Percentiles rank a stretch among this genome's conserved stretches.
Conservation (phyloP, 2,113 vertebrate genomes). For the Odocoileus hemionus region DNA sequence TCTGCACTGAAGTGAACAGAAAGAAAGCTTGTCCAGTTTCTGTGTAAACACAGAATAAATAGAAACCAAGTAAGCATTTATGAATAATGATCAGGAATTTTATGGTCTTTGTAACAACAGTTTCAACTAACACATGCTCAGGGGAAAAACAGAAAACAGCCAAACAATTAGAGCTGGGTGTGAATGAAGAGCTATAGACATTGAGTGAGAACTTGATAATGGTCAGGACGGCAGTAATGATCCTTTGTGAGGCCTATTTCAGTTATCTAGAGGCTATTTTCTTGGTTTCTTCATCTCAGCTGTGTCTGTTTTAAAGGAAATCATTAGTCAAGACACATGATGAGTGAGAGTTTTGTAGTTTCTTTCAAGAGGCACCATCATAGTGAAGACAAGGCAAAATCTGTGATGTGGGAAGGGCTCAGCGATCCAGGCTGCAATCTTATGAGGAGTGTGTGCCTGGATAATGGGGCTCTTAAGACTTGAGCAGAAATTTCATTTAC, state of each 20-base stretch:
- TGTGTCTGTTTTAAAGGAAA: background rate
- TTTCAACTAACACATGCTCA: background rate
- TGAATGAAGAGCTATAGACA: background rate
- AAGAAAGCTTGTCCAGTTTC: background rate
- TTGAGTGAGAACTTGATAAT: background rate
- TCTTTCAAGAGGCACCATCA: background rate
- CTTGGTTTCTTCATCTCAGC: background rate
- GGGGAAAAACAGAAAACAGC: background rate
- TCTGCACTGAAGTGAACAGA: background rate
- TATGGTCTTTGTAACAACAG: background rate
- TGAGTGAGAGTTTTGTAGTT: background rate
- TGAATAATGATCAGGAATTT: background rate
- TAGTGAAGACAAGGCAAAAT: background rate
- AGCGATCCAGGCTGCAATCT: background rate
- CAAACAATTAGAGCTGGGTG: background rate
- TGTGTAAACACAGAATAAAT: background rate
- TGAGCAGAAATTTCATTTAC: background rate
- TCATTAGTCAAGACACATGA: background rate
- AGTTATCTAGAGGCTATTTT: background rate
- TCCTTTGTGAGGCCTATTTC: background rate
- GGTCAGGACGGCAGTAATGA: background rate
- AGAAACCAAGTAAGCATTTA: background rate
- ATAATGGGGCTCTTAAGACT: background rate
- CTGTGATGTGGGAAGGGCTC: background rate
- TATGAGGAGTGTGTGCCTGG: background rate